phyloP scores from a whole-genome alignment of 2,113 vertebrate genomes.

The Lepus europaeus region DNA sequence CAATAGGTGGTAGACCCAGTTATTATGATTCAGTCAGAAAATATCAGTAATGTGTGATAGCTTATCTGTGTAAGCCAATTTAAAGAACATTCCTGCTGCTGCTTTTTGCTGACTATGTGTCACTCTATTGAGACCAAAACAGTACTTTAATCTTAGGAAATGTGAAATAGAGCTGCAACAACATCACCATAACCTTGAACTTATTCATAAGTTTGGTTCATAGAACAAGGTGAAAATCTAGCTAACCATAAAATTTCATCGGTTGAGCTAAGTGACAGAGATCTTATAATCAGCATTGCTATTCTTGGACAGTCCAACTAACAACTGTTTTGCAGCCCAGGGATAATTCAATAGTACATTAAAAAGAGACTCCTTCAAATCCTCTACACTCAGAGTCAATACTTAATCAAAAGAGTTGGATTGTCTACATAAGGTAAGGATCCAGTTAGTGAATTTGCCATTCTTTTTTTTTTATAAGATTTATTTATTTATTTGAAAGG shows the following conservation, averaged over 20 bases:
- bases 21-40: not conserved
- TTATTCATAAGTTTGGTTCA: not conserved
- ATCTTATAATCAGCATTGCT: not conserved
- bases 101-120: not conserved
- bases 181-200: not conserved
- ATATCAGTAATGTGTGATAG: not conserved
- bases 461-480: too few relatives aligned
- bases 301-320: not conserved
- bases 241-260: not conserved
- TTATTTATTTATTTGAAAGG: too few relatives aligned
- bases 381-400: not conserved
- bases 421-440: not conserved
- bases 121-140: not conserved
- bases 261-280: not conserved
- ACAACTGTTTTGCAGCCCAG: not conserved
- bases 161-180: not conserved
- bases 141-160: constrained; percentile 14
- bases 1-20: not conserved
- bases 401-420: not conserved
- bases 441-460: not conserved
- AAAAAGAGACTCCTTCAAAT: constrained; percentile 9
- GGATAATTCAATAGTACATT: not conserved
- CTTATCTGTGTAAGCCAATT: not conserved
- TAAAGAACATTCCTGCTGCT: not conserved
- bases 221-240: constrained; percentile 17